These are phyloP conservation scores for Takifugu bimaculatus DNA, from an alignment of 2,113 vertebrate species.

Conservation along the genomic window DNA sequence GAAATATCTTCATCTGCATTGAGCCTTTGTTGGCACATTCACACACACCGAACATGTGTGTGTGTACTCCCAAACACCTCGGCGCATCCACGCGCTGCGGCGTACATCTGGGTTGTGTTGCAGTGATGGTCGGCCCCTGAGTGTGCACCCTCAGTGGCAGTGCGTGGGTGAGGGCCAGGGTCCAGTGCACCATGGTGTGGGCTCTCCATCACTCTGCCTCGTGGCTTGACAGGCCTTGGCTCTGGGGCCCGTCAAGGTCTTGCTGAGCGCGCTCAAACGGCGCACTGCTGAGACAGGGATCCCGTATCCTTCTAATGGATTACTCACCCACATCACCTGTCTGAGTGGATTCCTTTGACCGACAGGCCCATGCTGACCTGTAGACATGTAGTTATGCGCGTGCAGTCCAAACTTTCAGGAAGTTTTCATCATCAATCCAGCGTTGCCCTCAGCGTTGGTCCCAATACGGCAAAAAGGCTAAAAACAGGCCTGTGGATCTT, in stretches of 20 bases:
- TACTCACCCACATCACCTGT: slow-evolving; percentile 76
- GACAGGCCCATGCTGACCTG: slow-evolving; percentile 48
- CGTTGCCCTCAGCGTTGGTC: background rate
- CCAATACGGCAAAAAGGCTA: background rate
- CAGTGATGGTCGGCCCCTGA: slow-evolving; percentile 57
- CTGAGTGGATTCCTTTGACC: slow-evolving; percentile 70
- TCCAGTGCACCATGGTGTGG: slow-evolving; percentile 72
- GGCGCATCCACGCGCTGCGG: slow-evolving; percentile 30
- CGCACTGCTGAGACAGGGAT: slow-evolving; percentile 69
- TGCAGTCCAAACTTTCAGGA: slow-evolving; percentile 6
- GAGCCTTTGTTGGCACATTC: slow-evolving; percentile 51
- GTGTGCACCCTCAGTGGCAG: slow-evolving; percentile 62
- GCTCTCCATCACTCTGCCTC: slow-evolving; percentile 76
- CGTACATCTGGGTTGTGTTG: slow-evolving; percentile 78
- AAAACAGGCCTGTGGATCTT: background rate
- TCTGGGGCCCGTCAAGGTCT: slow-evolving; percentile 68
- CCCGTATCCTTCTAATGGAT: slow-evolving; percentile 75
- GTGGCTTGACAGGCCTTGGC: slow-evolving; percentile 74
- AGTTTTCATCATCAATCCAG: background rate
- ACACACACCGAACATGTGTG: slow-evolving; percentile 21
- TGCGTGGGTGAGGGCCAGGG: slow-evolving; percentile 70
- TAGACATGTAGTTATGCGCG: slow-evolving; percentile 3
- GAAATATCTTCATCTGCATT: slow-evolving; percentile 70
- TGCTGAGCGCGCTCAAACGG: slow-evolving; percentile 63
- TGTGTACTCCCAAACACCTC: slow-evolving; percentile 28